Conservation (phyloP, 2,113 vertebrate species). For the Cnemophilus loriae region DNA sequence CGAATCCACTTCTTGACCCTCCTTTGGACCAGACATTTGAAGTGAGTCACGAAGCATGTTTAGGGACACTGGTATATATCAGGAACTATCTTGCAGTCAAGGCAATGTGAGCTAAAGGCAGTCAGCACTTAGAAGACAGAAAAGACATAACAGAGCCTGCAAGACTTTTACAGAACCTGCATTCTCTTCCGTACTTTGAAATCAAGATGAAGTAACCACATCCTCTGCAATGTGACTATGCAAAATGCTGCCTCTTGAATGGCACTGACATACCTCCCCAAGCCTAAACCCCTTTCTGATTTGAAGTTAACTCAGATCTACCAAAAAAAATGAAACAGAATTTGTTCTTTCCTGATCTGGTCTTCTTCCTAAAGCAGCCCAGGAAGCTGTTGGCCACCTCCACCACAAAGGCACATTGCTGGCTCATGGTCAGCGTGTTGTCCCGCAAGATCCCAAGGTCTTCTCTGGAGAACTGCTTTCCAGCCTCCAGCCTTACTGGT, state of each 20-base stretch:
- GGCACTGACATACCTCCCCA: not conserved
- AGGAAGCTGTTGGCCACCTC: not conserved
- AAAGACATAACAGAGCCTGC: not conserved
- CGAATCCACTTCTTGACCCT: not conserved
- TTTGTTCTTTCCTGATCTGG: not conserved
- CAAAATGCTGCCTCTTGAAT: not conserved
- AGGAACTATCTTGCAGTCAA: not conserved
- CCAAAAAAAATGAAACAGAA: not conserved
- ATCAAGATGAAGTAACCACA: not conserved
- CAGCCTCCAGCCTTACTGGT: not conserved
- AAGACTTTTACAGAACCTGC: not conserved
- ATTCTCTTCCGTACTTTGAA: not conserved
- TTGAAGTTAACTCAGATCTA: not conserved
- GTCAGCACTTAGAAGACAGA: not conserved
- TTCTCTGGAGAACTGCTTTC: not conserved
- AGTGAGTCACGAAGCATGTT: not conserved
- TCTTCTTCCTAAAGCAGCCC: not conserved
- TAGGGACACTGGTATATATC: not conserved
- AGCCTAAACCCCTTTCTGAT: not conserved
- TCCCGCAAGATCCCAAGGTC: not conserved
- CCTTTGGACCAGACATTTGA: not conserved
- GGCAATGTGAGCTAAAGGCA: not conserved
- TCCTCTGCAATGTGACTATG: not conserved
- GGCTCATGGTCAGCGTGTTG: not conserved
- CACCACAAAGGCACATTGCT: rapidly evolving